Base-by-base conservation (phyloP, 2,113 vertebrate genomes). In the Bambusicola thoracicus region DNA sequence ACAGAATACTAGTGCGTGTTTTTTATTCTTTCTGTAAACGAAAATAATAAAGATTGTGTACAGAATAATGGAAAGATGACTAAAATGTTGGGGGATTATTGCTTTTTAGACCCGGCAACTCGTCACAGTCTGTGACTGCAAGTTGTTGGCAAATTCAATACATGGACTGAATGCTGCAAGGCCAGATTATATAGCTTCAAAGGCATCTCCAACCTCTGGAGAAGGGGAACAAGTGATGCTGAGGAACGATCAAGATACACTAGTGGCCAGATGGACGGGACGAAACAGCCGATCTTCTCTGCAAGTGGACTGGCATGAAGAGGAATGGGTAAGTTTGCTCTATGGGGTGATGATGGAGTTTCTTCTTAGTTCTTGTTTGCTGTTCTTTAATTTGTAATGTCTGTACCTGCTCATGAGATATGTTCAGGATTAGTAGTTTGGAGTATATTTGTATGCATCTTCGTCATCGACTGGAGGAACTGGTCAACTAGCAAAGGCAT, bases 121-220 rank as follows among this genome's bases (percentile, higher is more conserved):
- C 90, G 99, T 99, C 90, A 99, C 98, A 0, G 99, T 99, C 38
- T 99, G 99, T 34, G 99, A 99, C 97, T 99, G 99, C 94, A 99
- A 99, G 95, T 96, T 99, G 69, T 97, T 99, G 96, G 99, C 99
- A 67, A 99, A 98, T 36, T 99, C 99, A 85, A 99, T 99, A 80
- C 99, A 99, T 5, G 99, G 98, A 36, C 97, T 99, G 85, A 99
- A 99, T 4, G 98, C 99, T 2, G 99, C 99, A 1, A 98, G 99
- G 43, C 99, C 99, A 1, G 99, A 99, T 92, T 99, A 99, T 94
- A 98, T 99, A 16, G 99, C 99, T 93, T 99, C 99, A 66, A 99
- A 99, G 96, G 98, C 97, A 51, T 99, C 99, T 19, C 99, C 99
- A 13, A 98, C 98, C 5, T 98, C 98, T 10, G 96, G 98, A 3